phyloP scores from a whole-genome alignment of 2,797 vertebrate genomes.

The Pyrocephalus nanus region DNA sequence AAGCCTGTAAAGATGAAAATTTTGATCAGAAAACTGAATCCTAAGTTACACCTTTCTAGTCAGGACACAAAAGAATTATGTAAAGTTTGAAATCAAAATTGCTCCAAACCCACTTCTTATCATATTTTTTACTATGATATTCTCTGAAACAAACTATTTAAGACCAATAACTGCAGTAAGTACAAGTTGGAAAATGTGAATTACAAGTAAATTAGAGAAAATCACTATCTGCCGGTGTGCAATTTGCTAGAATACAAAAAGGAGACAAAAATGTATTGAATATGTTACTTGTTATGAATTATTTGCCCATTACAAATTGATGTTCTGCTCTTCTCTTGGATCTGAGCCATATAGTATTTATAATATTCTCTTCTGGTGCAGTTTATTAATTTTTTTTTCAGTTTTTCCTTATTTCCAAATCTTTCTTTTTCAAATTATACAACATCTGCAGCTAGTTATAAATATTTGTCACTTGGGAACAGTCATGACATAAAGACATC shows the following conservation, averaged over 20 bases:
- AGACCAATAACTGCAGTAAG: constrained; percentile 13
- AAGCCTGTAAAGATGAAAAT: neutral
- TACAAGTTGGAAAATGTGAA: constrained; percentile 10
- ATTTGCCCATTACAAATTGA: constrained; percentile 48
- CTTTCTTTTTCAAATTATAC: constrained; percentile 11
- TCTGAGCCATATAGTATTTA: constrained; percentile 11
- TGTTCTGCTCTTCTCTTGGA: neutral
- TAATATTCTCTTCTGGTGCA: constrained; percentile 8
- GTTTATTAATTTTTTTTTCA: constrained; percentile 40
- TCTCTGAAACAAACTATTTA: neutral
- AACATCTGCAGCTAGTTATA: neutral
- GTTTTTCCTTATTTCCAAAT: constrained; percentile 34
- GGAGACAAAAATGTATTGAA: constrained; percentile 10
- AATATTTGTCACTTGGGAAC: constrained; percentile 2
- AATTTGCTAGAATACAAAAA: constrained; percentile 47
- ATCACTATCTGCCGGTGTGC: constrained; percentile 33
- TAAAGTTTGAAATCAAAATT: neutral
- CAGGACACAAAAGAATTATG: neutral
- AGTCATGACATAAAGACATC: neutral
- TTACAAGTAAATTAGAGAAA: constrained; percentile 53
- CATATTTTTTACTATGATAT: neutral
- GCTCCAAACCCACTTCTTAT: neutral
- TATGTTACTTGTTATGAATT: constrained; percentile 43
- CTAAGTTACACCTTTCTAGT: neutral
- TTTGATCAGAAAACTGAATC: neutral